Base-by-base conservation (phyloP, 1,140 invertebrate species). In the Medauroidea extradentata region DNA sequence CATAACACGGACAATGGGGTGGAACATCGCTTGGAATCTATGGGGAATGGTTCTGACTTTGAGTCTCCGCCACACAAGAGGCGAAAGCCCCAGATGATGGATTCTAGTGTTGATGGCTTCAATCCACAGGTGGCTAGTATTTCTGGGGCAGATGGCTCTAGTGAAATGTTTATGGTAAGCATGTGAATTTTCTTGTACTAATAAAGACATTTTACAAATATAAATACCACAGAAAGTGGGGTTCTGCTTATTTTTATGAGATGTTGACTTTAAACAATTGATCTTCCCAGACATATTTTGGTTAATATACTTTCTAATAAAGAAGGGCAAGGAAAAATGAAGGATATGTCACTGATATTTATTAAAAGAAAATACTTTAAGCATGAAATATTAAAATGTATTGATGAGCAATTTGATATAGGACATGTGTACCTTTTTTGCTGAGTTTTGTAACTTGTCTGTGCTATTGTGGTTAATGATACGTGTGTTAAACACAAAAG, bases 1-100 rank as follows among this genome's bases (percentile, higher is more conserved):
- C 53, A 61, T 14, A 67, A 71, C 39, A 24, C 18, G 4, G 29
- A 34, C 16, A 49, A 55, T 18, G 38, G 43, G n/a, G 42, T 48
- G 23, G 50, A 59, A 24, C 52, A 21, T n/a, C 52, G 18, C 25
- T 38, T 56, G 13, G 23, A 57, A 14, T 27, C 51, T 13, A 13
- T 42, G 19, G 56, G 23, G 13, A 53, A 50, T 59, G 50, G 42
- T 13, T 39, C 52, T 57, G 61, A 55, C 13, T n/a, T 50, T 46
- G 53, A 63, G 58, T 63, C 48, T 38, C 53, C 50, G 42, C 19
- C 7, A 63, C 70, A 46, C 58, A 66, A 13, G 70, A 74, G 58
- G 71, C 74, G 85, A 19, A 83, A 84, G 42, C 77, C 83, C 60
- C 84, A 84, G 1, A 83, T 84, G 23, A 75, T 86, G 62, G 84